Evolutionary conservation across 2,113 vertebrate species (phyloP), one percentile per base, ranked within the genome.

Genomic region (Neogale vison): DNA sequence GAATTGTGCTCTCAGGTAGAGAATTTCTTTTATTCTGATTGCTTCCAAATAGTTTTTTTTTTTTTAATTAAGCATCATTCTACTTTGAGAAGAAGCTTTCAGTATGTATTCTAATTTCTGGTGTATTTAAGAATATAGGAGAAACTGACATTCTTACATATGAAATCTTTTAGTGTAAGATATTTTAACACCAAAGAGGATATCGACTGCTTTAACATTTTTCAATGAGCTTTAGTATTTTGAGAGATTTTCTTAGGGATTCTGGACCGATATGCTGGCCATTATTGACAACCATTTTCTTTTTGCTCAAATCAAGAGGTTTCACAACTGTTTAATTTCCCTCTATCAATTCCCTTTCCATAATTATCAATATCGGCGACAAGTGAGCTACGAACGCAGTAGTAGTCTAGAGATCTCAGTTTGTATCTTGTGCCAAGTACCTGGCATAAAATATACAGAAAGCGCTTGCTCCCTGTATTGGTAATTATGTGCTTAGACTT

Each of bases 1-100:
- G 50, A 85, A 65, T 20, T 93, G 87, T 29, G 67, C 72, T 92
- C 81, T 79, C 96, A 98, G 98, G 97, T 97, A 98, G 81, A 67
- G 74, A 72, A 90, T 57, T 84, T 97, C 45, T 95, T 4, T 94
- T 95, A 87, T 93, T 92, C 50, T 61, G 17, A 52, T 94, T 65
- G 21, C 69, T 91, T 92, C 29, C 50, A 85, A 97, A 88, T 34
- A 50, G 8, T 6, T 55, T 45, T 31, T 65, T 45, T 50, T 50
- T 80, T 34, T 31, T 7, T 0, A 55, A 20, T 90, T 63, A 84
- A 86, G 4, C 57, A 24, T 67, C 3, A 34, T 95, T 90, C 84
- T 95, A 76, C 5, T 42, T 72, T 63, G 39, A 76, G 24, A 95
- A 91, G 65, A 80, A 80, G 63, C 9, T 74, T 26, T 67, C 50